Evolutionary conservation across 2,797 vertebrate species (phyloP), one percentile per base, ranked within the genome.

Genomic region (Serranus cabrilla): DNA sequence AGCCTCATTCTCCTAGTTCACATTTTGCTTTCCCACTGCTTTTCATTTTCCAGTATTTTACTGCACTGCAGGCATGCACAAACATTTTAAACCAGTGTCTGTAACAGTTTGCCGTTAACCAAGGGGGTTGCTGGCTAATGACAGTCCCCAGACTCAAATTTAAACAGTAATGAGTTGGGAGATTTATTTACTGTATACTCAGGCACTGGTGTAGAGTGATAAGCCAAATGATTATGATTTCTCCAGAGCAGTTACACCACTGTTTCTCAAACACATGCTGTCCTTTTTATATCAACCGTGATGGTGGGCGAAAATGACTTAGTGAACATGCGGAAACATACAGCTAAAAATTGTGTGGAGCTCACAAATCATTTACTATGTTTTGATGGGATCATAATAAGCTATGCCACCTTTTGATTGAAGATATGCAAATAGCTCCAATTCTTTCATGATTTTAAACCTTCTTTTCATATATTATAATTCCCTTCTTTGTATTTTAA

Each of bases 121-220:
- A 76, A 81, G 75, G 80, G 83, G 87, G 82, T 69, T 83, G 69
- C 83, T 64, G 55, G 55, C 86, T 92, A 93, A 94, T 94, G 88
- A 90, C 85, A 78, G 88, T 90, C 87, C 89, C 88, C 58, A 76
- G 87, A 88, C 88, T 92, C 85, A 86, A 76, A 89, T 93, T 90
- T 90, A 69, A 90, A 82, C 89, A 74, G 80, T 93, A 93, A 93
- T 90, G 85, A 93, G 84, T 80, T 80, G 82, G 80, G 81, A 92
- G 87, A 93, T 93, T 84, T 85, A 92, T 92, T 90, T 78, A 89
- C 82, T 86, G 74, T 85, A 90, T 76, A 59, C 79, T 71, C 52
- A 76, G 59, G 83, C 78, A 71, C 81, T 86, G 77, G 75, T 73
- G 81, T 78, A 61, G 67, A 90, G 78, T 78, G 81, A 88, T 87